phyloP scores from a whole-genome alignment of 2,888 invertebrate species.

The Drosophila picticornis region DNA sequence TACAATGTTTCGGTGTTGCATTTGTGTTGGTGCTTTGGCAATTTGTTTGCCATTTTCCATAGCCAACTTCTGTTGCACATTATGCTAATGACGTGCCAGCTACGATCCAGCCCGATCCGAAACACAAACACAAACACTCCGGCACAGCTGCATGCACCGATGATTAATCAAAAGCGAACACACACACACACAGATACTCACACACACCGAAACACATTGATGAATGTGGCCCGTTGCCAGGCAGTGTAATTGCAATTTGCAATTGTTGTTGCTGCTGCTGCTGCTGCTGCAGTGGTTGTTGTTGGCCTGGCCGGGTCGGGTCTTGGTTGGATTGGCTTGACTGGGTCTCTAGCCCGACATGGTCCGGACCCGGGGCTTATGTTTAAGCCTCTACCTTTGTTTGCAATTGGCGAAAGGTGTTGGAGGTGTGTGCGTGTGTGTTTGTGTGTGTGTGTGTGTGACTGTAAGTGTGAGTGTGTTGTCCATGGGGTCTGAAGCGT shows the following conservation, averaged over 20 bases:
- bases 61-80: constrained; percentile 78
- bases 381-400: constrained; percentile 54
- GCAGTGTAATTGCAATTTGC: constrained; percentile 70
- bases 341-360: constrained; percentile 40
- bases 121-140: constrained; percentile 33
- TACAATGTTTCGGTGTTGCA: constrained; percentile 7
- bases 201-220: constrained; percentile 20
- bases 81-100: constrained; percentile 79
- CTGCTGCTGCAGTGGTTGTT: constrained; percentile 32
- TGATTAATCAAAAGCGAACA: constrained; percentile 73
- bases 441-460: constrained; percentile 12
- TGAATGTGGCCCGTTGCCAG: constrained; percentile 70
- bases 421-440: constrained; percentile 40
- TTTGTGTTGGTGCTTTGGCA: constrained; percentile 55
- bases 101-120: constrained; percentile 37
- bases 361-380: constrained; percentile 18
- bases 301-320: constrained; percentile 28
- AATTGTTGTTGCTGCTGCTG: constrained; percentile 55
- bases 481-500: constrained; percentile 37
- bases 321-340: constrained; percentile 20
- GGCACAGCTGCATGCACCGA: constrained; percentile 67
- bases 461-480: constrained; percentile 21
- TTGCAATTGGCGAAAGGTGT: constrained; percentile 73
- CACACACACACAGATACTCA: constrained; percentile 39
- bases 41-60: constrained; percentile 77